Percentiles rank a stretch among this genome's conserved stretches.
Conservation (phyloP, 2,113 vertebrate genomes). For the Anthoscopus minutus region DNA sequence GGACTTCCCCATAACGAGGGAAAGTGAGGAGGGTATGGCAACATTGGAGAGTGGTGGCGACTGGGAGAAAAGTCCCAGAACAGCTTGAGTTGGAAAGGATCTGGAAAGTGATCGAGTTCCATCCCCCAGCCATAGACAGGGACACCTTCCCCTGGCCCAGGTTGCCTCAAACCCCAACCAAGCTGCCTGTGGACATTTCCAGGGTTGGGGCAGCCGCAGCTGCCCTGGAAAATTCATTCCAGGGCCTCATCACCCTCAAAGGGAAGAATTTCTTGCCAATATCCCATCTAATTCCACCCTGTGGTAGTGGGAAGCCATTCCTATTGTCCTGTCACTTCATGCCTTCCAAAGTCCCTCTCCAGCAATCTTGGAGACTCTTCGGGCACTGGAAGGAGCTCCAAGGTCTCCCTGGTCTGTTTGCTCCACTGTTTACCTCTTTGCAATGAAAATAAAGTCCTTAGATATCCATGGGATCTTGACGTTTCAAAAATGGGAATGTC, state of each 20-base stretch:
- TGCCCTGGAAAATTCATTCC: not conserved
- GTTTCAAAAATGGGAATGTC: too few relatives aligned
- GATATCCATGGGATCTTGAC: too few relatives aligned
- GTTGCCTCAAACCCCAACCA: not conserved
- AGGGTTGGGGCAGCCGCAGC: not conserved
- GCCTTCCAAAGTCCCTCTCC: not conserved
- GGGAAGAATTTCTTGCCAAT: not conserved
- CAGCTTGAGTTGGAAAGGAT: not conserved
- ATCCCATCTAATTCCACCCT: not conserved
- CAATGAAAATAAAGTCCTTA: too few relatives aligned
- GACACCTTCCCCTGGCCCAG: not conserved
- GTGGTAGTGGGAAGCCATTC: not conserved
- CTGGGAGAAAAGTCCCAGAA: not conserved
- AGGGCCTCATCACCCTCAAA: not conserved
- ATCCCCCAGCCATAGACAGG: too few relatives aligned
- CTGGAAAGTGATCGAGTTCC: not conserved
- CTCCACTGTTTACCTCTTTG: too few relatives aligned
- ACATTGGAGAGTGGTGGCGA: not conserved
- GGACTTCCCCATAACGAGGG: accelerated
- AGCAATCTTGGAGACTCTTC: not conserved
- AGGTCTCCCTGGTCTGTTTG: not conserved
- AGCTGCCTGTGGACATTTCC: not conserved
- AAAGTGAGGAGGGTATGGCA: not conserved
- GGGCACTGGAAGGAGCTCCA: not conserved
- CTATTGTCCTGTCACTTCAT: not conserved